Conservation (phyloP, 2,113 vertebrate species). For the Ivindomyrus marchei region DNA sequence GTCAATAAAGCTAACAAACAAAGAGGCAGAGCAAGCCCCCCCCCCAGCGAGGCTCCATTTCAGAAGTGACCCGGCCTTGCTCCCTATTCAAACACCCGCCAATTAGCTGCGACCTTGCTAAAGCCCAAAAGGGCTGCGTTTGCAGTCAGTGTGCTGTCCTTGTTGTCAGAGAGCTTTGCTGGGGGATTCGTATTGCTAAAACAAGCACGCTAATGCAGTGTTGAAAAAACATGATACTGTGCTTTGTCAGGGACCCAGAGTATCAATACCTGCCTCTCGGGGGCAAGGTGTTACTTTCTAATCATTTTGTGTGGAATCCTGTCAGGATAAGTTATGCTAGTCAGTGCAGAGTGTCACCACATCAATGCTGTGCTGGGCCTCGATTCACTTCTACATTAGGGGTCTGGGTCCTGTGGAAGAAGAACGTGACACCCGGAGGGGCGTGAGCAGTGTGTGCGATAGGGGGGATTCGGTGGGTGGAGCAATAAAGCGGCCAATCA, state of each 20-base stretch:
- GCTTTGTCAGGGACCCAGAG: background rate
- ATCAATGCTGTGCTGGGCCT: background rate
- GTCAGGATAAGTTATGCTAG: background rate
- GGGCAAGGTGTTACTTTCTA: background rate
- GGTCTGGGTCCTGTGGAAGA: background rate
- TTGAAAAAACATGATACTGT: constrained; percentile 25
- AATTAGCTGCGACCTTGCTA: constrained; percentile 35
- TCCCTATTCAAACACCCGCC: constrained; percentile 36
- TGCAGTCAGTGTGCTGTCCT: constrained; percentile 36
- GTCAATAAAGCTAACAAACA: constrained; percentile 57
- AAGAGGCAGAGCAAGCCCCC: constrained; percentile 27
- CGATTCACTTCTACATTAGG: background rate
- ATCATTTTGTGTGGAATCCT: background rate
- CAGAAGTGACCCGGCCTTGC: constrained; percentile 40
- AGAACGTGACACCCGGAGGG: background rate
- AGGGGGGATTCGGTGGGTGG: background rate
- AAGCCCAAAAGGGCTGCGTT: constrained; percentile 28
- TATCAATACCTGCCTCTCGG: constrained; percentile 4
- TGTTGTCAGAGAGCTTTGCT: constrained; percentile 39
- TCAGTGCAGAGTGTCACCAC: background rate
- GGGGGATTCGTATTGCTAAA: constrained; percentile 44
- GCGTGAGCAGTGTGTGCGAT: background rate
- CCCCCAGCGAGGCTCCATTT: constrained; percentile 35
- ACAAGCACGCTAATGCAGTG: constrained; percentile 40
- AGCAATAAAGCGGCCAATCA: background rate